Evolutionary conservation across 2,113 vertebrate species (phyloP), one percentile per base, ranked within the genome.

Genomic region (Festucalex cinctus): DNA sequence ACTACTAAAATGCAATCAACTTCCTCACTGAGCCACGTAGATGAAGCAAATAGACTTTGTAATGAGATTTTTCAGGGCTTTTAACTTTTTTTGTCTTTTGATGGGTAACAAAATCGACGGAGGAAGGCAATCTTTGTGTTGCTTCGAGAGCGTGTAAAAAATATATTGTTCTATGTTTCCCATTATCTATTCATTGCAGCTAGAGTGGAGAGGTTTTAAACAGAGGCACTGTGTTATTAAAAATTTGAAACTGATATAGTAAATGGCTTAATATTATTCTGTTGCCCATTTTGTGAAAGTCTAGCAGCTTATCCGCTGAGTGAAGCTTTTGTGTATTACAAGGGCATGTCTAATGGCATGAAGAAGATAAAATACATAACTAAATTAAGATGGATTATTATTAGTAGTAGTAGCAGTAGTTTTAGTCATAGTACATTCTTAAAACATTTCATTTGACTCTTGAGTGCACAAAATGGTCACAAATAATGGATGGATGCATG

Each of bases 1-100:
- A 88, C 78, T 82, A 83, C 81, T 80, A 85, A 83, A 88, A 87
- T 85, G 77, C 85, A 88, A 89, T 90, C 81, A 85, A 80, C 82
- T 80, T 85, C 79, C 66, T 86, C 86, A 84, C 67, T 87, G 85
- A 87, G 85, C 81, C 86, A 82, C 79, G 79, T 74, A 79, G 81
- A 87, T 82, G 74, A 86, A 74, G 80, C 72, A 84, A 86, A 84
- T 86, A 79, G 81, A 80, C 81, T 84, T 81, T 83, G 67, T 86
- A 89, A 90, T 89, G 85, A 83, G 82, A 73, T 86, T 86, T 85
- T 79, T 70, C 35, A 9, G 9, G 49, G 68, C 73, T 79, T 68
- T 84, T 79, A 73, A 69, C 39, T 66, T 73, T 79, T 74, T 84
- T 75, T 78, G 74, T 79, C 63, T 78, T 77, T 80, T 88, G 80